Evolutionary conservation across 2,113 vertebrate genomes (phyloP), one percentile per base, ranked within the genome.

Genomic region (Cyanoliseus patagonus): DNA sequence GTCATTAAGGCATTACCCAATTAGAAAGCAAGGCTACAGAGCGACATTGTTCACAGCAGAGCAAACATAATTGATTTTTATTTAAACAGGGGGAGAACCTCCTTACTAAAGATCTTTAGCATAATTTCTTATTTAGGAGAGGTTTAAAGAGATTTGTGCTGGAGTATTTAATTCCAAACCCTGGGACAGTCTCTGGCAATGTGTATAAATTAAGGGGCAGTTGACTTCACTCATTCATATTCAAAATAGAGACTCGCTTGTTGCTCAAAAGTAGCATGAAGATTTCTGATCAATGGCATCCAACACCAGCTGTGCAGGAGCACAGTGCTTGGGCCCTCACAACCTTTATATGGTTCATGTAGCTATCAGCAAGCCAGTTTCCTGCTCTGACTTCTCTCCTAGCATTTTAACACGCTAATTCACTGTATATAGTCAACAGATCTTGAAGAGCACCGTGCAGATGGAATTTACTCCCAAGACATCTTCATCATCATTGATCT

Each of bases 171-270:
- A 98, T 98, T 97, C 94, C 78, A 97, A 97, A 96, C 90, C 96
- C 92, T 97, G 97, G 94, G 94, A 97, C 90, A 51, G 91, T 95
- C 97, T 96, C 96, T 97, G 95, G 91, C 94, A 94, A 88, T 95
- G 95, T 95, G 94, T 95, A 95, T 94, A 94, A 97, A 98, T 98
- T 97, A 98, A 87, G 86, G 92, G 92, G 97, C 98, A 97, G 97
- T 94, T 98, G 97, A 98, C 97, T 98, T 98, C 97, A 97, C 97
- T 95, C 97, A 97, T 96, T 97, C 97, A 97, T 96, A 97, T 97
- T 97, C 96, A 97, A 95, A 97, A 83, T 4, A 95, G 96, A 92
- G 92, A 52, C 69, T 95, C 14, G 3, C 90, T 92, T 91, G 79
- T 59, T 96, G 88, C 88, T 98, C 89, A 37, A 85, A 95, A 92